Evolutionary conservation across 2,888 invertebrate species (phyloP), one percentile per base, ranked within the genome.

Genomic region (Venusia cambrica): DNA sequence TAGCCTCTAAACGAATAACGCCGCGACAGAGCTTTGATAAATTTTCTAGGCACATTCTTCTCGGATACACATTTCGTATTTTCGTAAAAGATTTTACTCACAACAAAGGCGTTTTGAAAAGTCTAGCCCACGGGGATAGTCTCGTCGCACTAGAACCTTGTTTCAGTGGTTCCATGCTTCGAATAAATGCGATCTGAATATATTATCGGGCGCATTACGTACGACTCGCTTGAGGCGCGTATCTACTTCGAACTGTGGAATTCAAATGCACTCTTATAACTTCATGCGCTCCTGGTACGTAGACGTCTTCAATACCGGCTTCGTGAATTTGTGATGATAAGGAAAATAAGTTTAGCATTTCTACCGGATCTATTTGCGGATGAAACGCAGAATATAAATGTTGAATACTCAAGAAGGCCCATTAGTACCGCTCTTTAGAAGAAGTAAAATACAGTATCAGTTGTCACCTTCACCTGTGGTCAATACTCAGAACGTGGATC

Each of bases 151-250:
- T 62, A 73, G 71, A 79, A 76, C 73, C 79, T 75, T 71, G 77
- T 84, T 80, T 73, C 75, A 67, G 54, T 71, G 70, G 71, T 73
- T 73, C 71, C 75, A 77, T 74, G 67, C 65, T 73, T 62, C 54
- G 73, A 76, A 81, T 77, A 80, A 78, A 84, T 80, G 73, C 75
- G 71, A 81, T 81, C 69, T 62, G 83, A 83, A 84, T 83, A 78
- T 80, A 81, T 83, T 80, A 80, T 77, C 77, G 72, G 67, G 70
- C 70, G 73, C 73, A 83, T 84, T 84, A 85, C 69, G 61, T 73
- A 68, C 77, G 75, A 61, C 68, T 74, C 79, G 73, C 76, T 78
- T 68, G 77, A 79, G 80, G 63, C 74, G 70, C 59, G 65, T 70
- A 73, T 74, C 70, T 73, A 63, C 61, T 58, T 56, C 57, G 56